Percentiles rank a stretch among this genome's conserved stretches.
These are phyloP conservation scores for Ceratothoa steindachneri DNA, from an alignment of 2,888 invertebrate species.

Conservation along the genomic window DNA sequence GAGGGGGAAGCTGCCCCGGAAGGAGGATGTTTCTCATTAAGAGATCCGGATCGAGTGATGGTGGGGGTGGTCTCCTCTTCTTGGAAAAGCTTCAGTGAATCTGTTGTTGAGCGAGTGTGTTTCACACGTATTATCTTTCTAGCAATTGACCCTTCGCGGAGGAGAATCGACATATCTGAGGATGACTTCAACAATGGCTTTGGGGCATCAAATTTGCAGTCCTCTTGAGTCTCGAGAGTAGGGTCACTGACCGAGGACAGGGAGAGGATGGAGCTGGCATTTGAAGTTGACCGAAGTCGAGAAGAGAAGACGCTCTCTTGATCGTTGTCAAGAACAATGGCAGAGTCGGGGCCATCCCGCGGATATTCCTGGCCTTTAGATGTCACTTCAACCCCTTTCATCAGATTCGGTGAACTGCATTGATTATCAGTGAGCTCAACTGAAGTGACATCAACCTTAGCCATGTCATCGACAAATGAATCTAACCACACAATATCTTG, in stretches of 20 bases:
- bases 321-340: neutral
- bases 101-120: neutral
- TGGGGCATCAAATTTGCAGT: neutral
- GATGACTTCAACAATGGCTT: neutral
- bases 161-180: neutral
- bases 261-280: neutral
- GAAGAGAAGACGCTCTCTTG: neutral
- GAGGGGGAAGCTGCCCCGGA: neutral
- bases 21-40: slow-evolving; percentile 34
- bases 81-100: neutral
- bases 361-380: too few species aligned
- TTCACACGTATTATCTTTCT: neutral
- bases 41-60: slow-evolving; percentile 42
- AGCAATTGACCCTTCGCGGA: neutral
- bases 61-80: slow-evolving; percentile 7
- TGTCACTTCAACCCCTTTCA: too few species aligned
- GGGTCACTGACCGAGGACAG: neutral
- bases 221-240: neutral
- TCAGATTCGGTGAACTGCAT: too few species aligned
- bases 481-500: too few species aligned
- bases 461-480: too few species aligned
- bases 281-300: neutral
- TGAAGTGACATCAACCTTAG: too few species aligned
- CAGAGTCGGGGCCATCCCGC: neutral
- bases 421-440: too few species aligned